Base-by-base conservation (phyloP, 2,888 invertebrate genomes). In the Leucophora obtusa region DNA sequence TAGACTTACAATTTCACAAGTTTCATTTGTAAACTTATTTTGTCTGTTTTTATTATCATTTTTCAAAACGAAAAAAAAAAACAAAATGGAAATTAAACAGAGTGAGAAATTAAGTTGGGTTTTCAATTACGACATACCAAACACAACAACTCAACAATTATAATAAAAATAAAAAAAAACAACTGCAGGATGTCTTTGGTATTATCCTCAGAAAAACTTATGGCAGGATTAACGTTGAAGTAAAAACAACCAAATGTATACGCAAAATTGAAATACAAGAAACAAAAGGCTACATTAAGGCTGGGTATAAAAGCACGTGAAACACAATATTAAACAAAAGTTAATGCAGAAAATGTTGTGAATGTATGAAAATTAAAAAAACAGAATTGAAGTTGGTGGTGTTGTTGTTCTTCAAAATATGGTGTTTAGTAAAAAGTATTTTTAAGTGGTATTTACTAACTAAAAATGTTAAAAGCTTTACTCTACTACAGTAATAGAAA, bases 51-150 rank as follows among this genome's bases (percentile, higher is more conserved):
- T 72, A 47, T 50, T 53, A 51, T 72, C 33, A 43, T 65, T 51
- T 65, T 33, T 15, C 35, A 63, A 43, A 15, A 51, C 21, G 11
- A 58, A 33, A 68, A 50, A 15, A 43, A 60, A 9, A 7, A n/a
- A 24, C 0, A 58, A 56, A 54, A 43, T 5, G 18, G 56, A 73
- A 81, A 81, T 77, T 73, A 73, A 77, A 21, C 58, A 66, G 83
- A 85, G 86, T 86, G 86, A 83, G 85, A 85, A 88, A 87, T 87
- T 85, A 86, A 88, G 86, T 87, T 87, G 86, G 84, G 84, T 88
- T 88, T 87, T 88, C 88, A 87, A 88, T 87, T 87, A 88, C 86
- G 83, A 66, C 70, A 74, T 62, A 66, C 73, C 59, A 60, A 66
- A 60, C 65, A 66, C 58, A 43, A 65, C 63, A 76, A 69, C 38